Percentiles rank a stretch among this genome's conserved stretches.
Conservation (phyloP, 2,797 vertebrate species). For the Mionectes olivaceus region DNA sequence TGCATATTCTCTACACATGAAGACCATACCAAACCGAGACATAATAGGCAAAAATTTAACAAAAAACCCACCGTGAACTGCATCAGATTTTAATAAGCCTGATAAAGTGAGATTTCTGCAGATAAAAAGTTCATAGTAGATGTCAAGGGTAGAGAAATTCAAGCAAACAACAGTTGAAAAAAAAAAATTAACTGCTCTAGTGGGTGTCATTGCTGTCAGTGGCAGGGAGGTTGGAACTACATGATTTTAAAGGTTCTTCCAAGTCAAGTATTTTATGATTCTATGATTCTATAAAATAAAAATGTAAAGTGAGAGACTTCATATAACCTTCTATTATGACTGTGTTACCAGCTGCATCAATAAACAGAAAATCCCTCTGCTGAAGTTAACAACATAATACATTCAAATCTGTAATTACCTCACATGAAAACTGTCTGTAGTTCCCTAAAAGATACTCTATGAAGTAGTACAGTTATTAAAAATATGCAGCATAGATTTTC, state of each 20-base stretch:
- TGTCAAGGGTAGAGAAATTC: not conserved
- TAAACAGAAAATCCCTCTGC: constrained; percentile 33
- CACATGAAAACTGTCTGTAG: constrained; percentile 5
- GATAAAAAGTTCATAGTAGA: not conserved
- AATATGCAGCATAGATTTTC: not conserved
- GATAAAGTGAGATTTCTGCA: not conserved
- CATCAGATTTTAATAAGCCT: not conserved
- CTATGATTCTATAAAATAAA: not conserved
- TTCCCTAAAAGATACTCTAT: not conserved
- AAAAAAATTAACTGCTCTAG: not conserved
- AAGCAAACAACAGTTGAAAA: not conserved
- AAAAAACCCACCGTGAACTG: not conserved
- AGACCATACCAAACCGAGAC: accelerated
- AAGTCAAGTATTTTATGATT: not conserved
- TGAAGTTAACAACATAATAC: constrained; percentile 4
- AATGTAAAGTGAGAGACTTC: not conserved
- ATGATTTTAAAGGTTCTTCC: not conserved
- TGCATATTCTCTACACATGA: not conserved
- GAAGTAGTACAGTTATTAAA: not conserved
- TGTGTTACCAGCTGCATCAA: not conserved
- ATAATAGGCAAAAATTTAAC: not conserved
- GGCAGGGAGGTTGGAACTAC: not conserved
- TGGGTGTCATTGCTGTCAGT: accelerated
- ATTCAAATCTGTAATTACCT: constrained; percentile 29
- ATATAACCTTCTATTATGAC: not conserved